Base-by-base conservation (phyloP, 1,140 invertebrate genomes). In the Contarinia nasturtii region DNA sequence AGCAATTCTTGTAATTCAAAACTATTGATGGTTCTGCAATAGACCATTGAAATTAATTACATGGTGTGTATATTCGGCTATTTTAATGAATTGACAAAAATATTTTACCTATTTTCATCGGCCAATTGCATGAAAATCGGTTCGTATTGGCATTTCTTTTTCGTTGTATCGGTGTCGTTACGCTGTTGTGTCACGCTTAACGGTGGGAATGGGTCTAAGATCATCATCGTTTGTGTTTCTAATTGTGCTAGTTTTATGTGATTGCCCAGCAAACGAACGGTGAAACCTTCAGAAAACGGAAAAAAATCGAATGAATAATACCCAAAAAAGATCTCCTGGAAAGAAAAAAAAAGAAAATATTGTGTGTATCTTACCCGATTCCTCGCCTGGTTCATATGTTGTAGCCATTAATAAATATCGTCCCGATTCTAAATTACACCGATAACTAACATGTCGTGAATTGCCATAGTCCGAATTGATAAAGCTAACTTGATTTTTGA, bases 401-500 rank as follows among this genome's bases (percentile, higher is more conserved):
- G 89, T 92, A 11, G 89, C 87, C 55, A 93, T 73, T 33, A 93
- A 70, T 12, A 93, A 66, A 66, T 88, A 92, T 22, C 79, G 77
- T 2, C 87, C 86, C 54, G 82, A 75, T 56, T 90, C 83, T 49
- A 93, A 64, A 49, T 80, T 76, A 60, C 82, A 88, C 51, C 87
- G 70, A 52, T 76, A 73, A 57, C 76, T 80, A 33, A 91, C 86
- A 69, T 92, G 86, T 52, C 87, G 69, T 57, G 85, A 88, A 59
- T 93, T 93, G 11, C 86, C 89, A 57, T 92, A 93, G 55, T 90
- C 83, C 0, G 86, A 90, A 64, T 91, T 92, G 7, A 89, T 75
- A 42, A 86, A 69, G 17, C 84, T 88, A 54, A 89, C 90, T 51
- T 86, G 84, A 53, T 80, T 86, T 61, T 87, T 90, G 57, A 91